Evolutionary conservation across 2,113 vertebrate genomes (phyloP), one percentile per base, ranked within the genome.

Genomic region (Rynchops niger): DNA sequence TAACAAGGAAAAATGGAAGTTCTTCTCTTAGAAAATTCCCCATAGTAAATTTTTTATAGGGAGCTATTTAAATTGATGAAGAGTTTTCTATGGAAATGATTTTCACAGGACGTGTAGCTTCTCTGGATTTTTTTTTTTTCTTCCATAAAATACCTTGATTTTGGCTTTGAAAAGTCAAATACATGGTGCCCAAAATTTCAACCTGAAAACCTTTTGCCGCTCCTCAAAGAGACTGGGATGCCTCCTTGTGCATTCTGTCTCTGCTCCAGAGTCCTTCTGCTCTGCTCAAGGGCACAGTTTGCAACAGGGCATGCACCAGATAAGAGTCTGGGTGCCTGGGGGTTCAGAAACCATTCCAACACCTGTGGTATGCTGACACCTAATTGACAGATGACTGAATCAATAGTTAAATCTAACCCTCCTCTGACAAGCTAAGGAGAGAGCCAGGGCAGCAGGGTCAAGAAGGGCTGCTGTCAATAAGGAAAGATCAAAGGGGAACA

Each of bases 291-390:
- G 16, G 4, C 55, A 76, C 17, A 66, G 26, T 10, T 90, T 82
- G 30, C n/a, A n/a, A 36, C 9, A 50, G 43, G 16, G 25, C 4
- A 20, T 47, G 7, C 11, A 47, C 10, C 0, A 4, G 23, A 3
- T 26, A 47, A 55, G 50, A 72, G 9, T 42, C 23, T 55, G 47
- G 26, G 32, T 74, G 45, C 12, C 34, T 49, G 34, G 38, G 42
- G 30, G 17, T 55, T 71, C 3, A 9, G 32, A 50, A 9, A 45
- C 16, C 9, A 47, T 45, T 67, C 49, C 26, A 53, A 4, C 21
- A 47, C 12, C 30, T 0, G 2, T 49, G n/a, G 15, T 27, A 21
- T 82, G 12, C 55, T 95, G 70, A 12, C 30, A 74, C 6, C 7
- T 74, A 62, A 36, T 18, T 79, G 34, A 19, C 8, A 53, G 23